phyloP scores from a whole-genome alignment of 1,140 invertebrate species.

The Drosophila gunungcola region DNA sequence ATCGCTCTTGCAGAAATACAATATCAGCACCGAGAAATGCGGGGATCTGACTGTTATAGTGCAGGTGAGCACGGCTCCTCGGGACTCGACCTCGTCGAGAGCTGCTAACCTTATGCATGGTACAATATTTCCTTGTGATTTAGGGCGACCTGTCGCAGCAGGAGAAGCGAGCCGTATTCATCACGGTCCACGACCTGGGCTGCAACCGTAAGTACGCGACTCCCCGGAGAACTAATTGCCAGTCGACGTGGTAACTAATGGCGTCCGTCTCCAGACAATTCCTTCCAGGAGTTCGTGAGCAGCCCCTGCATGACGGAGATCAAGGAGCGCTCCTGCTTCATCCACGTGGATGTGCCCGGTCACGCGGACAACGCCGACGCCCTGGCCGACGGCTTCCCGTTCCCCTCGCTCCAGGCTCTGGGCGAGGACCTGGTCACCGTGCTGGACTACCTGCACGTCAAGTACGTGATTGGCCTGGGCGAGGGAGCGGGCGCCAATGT shows the following conservation, averaged over 20 bases:
- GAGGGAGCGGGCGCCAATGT: slow-evolving; percentile 96
- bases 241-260: slow-evolving; percentile 17
- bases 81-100: neutral
- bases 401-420: slow-evolving; percentile 92
- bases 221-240: slow-evolving; percentile 18
- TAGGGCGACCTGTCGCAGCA: slow-evolving; percentile 92
- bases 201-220: slow-evolving; percentile 92
- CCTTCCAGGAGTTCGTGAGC: slow-evolving; percentile 91
- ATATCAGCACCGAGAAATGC: slow-evolving; percentile 89
- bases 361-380: slow-evolving; percentile 93
- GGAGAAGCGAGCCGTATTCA: slow-evolving; percentile 92
- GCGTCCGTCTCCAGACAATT: slow-evolving; percentile 86
- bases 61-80: slow-evolving; percentile 85
- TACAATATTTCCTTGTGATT: slow-evolving; percentile 12
- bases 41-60: slow-evolving; percentile 89
- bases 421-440: slow-evolving; percentile 94
- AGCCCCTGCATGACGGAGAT: slow-evolving; percentile 93
- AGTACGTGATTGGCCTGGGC: slow-evolving; percentile 93
- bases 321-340: slow-evolving; percentile 93
- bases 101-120: neutral
- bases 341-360: slow-evolving; percentile 95
- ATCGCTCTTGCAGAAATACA: slow-evolving; percentile 87
- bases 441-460: slow-evolving; percentile 91
- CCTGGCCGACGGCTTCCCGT: slow-evolving; percentile 89
- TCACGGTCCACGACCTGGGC: slow-evolving; percentile 95